Conservation (phyloP, 2,797 vertebrate species). For the Melopsittacus undulatus region DNA sequence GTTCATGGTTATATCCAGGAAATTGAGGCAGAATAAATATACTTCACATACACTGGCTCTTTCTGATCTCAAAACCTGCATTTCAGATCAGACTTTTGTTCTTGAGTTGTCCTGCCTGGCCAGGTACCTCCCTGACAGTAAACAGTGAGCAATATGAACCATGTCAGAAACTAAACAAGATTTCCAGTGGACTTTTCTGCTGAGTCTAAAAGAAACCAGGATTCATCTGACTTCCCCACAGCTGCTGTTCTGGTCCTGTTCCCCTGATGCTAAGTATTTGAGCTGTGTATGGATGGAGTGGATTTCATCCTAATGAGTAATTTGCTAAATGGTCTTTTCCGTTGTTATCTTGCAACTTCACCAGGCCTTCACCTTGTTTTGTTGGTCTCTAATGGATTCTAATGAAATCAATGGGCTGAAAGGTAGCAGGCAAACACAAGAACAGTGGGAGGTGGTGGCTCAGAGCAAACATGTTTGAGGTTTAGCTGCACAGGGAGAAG, state of each 20-base stretch:
- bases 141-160: not conserved
- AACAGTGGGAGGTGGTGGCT: not conserved
- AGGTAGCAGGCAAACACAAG: not conserved
- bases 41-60: not conserved
- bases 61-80: not conserved
- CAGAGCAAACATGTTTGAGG: not conserved
- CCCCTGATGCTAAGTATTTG: not conserved
- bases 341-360: not conserved
- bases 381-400: not conserved
- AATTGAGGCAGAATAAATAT: not conserved
- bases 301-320: not conserved
- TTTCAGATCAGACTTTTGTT: not conserved
- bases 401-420: not conserved
- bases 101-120: not conserved
- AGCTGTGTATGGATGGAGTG: not conserved
- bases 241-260: not conserved
- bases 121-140: not conserved
- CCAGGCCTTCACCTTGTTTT: not conserved
- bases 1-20: not conserved
- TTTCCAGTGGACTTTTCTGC: not conserved
- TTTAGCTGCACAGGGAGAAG: not conserved
- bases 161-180: not conserved
- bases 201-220: not conserved
- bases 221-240: not conserved
- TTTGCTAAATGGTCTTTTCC: not conserved